Percentiles rank a stretch among this genome's conserved stretches.
Evolutionary conservation across 2,113 vertebrate species (phyloP).

Genomic region (Gnathonemus echidnorhynchus): DNA sequence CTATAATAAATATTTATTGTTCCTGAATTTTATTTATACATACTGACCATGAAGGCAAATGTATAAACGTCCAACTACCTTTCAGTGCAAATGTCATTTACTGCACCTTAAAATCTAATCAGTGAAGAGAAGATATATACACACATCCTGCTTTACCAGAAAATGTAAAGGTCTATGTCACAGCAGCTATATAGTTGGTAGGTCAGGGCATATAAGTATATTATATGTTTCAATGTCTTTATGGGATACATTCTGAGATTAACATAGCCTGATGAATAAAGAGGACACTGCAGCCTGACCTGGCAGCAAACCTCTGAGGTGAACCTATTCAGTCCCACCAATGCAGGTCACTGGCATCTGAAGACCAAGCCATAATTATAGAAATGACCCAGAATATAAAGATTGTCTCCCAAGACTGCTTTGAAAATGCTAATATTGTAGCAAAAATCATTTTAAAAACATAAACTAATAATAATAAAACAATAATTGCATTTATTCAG

Average conservation of each 20-base stretch:
- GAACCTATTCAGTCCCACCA: slow-evolving; percentile 12
- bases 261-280: neutral
- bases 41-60: neutral
- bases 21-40: neutral
- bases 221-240: neutral
- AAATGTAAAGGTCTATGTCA: neutral
- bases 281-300: slow-evolving; percentile 8
- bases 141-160: neutral
- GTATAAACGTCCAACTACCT: neutral
- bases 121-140: neutral
- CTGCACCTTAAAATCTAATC: neutral
- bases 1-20: neutral
- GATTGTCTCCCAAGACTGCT: neutral
- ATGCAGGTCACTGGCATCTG: neutral
- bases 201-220: neutral
- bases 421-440: neutral
- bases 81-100: neutral
- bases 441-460: neutral
- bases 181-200: neutral
- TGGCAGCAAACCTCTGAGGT: slow-evolving; percentile 2
- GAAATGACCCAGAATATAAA: slow-evolving; percentile 5
- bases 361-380: neutral
- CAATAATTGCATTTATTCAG: neutral
- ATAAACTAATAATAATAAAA: neutral
- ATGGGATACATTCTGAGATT: neutral